Evolutionary conservation across 2,797 vertebrate species (phyloP), one percentile per base, ranked within the genome.

Genomic region (Sebastes melanostomus): DNA sequence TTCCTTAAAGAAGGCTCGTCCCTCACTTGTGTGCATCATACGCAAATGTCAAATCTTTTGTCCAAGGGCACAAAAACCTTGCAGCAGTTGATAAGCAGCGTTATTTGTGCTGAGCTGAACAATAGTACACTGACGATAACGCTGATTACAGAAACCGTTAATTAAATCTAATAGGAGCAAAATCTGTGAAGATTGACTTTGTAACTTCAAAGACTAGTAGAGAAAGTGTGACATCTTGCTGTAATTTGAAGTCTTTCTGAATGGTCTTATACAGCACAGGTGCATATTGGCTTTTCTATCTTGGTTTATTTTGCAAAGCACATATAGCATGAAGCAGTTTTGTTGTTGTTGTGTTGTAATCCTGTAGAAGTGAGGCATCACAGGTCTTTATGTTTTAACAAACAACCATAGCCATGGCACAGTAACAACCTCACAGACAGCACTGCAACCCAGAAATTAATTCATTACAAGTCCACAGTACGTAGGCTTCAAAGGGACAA

Each of bases 1-100:
- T 77, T 77, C 67, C 72, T 82, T 77, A 18, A 82, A 72, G 52
- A 52, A 32, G 20, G 25, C 55, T 75, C 71, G 29, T 77, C 77
- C 55, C 60, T 81, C 72, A 10, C 27, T 32, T 32, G 67, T 62
- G 36, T 75, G 13, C 13, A 76, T 84, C 55, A 38, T 8, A 30
- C 61, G 25, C 5, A 2, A 22, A 36, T 25, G 32, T 71, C 50
- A 73, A 11, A 60, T 55, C 12, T 25, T 79, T 72, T 73, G 38
- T 71, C 32, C 11, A 22, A 2, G 18, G 25, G 29, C 20, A 52
- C 6, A 16, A 60, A 38, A 22, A 52, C 25, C 5, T 62, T 8
- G 61, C 56, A 65, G 38, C 66, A 69, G 54, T 36, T 67, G 55
- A 84, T 27, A 29, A 83, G 72, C 59, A 34, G 61, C 9, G 1